phyloP scores from a whole-genome alignment of 2,888 invertebrate species.

The Salticus scenicus region DNA sequence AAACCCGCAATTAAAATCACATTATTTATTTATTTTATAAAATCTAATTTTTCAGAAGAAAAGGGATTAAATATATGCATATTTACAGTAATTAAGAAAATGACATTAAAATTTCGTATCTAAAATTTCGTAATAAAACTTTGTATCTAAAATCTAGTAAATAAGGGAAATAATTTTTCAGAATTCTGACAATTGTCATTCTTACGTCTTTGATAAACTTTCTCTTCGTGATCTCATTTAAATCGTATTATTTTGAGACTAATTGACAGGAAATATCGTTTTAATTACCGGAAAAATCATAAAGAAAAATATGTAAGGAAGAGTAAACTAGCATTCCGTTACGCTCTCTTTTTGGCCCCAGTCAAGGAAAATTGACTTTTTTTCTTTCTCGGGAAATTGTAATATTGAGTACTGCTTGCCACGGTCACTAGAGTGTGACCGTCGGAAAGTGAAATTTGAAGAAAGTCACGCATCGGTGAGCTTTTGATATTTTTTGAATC shows the following conservation, averaged over 20 bases:
- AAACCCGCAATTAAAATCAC: no score
- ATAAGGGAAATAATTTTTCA: no score
- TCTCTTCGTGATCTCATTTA: not conserved
- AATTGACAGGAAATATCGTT: not conserved
- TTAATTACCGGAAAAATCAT: not conserved
- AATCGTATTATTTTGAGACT: not conserved
- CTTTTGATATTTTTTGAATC: not conserved
- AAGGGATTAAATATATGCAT: no score
- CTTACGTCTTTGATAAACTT: no score
- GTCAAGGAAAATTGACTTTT: slow-evolving; percentile 7
- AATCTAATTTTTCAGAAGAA: no score
- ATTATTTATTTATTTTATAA: no score
- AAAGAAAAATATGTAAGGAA: not conserved
- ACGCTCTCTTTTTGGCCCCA: not conserved
- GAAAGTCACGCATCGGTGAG: not conserved
- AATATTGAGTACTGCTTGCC: not conserved
- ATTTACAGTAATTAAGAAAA: no score
- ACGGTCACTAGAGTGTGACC: not conserved
- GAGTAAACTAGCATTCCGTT: not conserved
- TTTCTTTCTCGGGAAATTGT: slow-evolving; percentile 9
- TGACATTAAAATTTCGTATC: no score
- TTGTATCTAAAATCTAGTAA: no score
- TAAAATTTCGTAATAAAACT: no score
- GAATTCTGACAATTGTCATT: no score
- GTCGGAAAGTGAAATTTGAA: slow-evolving; percentile 24